These are phyloP conservation scores for Choristoneura fumiferana DNA, from an alignment of 1,140 invertebrate genomes.

Conservation along the genomic window DNA sequence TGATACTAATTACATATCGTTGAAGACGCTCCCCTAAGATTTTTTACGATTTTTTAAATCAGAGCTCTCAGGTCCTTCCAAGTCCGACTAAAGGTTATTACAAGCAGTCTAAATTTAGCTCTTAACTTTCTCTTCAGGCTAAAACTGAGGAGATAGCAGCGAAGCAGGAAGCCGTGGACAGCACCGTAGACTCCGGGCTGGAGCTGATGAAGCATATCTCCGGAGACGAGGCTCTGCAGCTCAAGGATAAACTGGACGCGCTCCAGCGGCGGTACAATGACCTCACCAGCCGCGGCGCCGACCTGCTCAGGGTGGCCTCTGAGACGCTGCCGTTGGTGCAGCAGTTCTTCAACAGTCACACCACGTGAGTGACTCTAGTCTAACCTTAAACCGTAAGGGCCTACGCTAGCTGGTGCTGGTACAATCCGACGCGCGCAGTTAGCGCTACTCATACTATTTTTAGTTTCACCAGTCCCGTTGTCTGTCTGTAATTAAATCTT, in stretches of 20 bases:
- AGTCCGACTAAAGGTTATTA: too few species aligned
- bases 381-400: too few species aligned
- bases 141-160: constrained; percentile 93
- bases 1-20: too few species aligned
- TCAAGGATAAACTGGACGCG: constrained; percentile 96
- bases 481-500: too few species aligned
- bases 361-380: constrained; percentile 53
- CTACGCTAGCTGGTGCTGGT: too few species aligned
- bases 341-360: constrained; percentile 95
- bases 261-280: constrained; percentile 94
- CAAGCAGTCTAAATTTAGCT: too few species aligned
- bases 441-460: too few species aligned
- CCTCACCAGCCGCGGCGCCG: constrained; percentile 89
- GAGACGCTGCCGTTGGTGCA: constrained; percentile 95
- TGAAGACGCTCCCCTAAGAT: too few species aligned
- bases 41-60: too few species aligned
- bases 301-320: constrained; percentile 91
- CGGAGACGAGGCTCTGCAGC: constrained; percentile 93
- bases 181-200: constrained; percentile 92
- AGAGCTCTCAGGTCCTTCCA: too few species aligned
- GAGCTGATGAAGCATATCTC: constrained; percentile 97
- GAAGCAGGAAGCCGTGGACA: constrained; percentile 92
- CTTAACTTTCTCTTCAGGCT: constrained; percentile 79
- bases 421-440: too few species aligned
- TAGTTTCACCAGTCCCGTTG: too few species aligned